Evolutionary conservation across 2,797 vertebrate species (phyloP).

Genomic region (Chiroxiphia lanceolata): DNA sequence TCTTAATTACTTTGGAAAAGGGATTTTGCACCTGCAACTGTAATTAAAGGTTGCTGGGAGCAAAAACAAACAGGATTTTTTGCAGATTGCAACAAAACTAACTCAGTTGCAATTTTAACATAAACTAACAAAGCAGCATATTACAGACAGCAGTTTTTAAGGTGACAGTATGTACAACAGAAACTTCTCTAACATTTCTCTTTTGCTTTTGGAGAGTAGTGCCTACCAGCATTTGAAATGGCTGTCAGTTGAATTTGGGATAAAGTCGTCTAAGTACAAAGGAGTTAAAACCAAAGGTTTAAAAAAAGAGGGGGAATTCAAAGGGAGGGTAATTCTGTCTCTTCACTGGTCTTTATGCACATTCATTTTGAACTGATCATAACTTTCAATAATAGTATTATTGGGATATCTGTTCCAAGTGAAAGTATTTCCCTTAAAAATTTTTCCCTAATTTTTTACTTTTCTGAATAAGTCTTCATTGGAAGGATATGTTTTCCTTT

Average conservation of each 20-base stretch:
- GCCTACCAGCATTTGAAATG: background rate
- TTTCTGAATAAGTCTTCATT: background rate
- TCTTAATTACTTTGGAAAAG: background rate
- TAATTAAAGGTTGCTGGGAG: background rate
- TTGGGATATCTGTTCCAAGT: background rate
- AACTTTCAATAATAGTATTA: background rate
- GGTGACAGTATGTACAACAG: fast-evolving
- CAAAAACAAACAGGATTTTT: background rate
- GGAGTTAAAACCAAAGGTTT: background rate
- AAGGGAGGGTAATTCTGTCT: background rate
- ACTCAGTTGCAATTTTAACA: background rate
- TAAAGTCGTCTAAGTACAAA: background rate
- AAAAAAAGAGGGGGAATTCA: background rate
- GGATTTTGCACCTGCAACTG: background rate
- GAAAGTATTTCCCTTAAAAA: background rate
- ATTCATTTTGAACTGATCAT: background rate
- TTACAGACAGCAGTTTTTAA: background rate
- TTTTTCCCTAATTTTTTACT: background rate
- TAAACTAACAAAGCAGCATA: fast-evolving
- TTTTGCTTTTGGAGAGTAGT: background rate
- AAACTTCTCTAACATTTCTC: background rate
- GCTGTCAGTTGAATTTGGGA: background rate
- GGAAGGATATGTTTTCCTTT: background rate
- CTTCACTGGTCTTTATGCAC: background rate
- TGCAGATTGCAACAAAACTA: background rate